Evolutionary conservation across 2,797 vertebrate genomes (phyloP), one percentile per base, ranked within the genome.

Genomic region (Acanthopagrus latus): DNA sequence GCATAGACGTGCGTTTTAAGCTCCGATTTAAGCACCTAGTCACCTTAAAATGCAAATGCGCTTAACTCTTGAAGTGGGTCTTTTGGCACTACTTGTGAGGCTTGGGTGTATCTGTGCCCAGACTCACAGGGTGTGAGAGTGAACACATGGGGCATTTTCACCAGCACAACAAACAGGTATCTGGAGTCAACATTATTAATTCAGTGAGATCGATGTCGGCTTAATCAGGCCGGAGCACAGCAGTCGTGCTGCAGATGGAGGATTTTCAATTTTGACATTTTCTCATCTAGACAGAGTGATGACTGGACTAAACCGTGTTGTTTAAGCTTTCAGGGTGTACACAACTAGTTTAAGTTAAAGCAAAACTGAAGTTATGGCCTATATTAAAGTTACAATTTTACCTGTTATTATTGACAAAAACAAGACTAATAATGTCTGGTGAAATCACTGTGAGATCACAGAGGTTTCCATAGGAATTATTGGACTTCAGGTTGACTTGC

Each of bases 101-200:
- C 18, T 69, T 0, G 5, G 16, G 4, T 38, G 48, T 62, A 44
- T 56, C 65, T 47, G 52, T 67, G 51, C 27, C 0, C n/a, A 11
- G 27, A 29, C 65, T 64, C 17, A 21, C 13, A 11, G 3, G 38
- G 12, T 9, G 38, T 16, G 11, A 33, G 1, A 47, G 14, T 3
- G 2, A 25, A 63, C 27, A 58, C 67, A 52, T 4, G 1, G 7
- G 43, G n/a, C 41, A 17, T 51, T 47, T 59, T 66, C 44, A 38
- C n/a, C 43, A 7, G 20, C n/a, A n/a, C 57, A 17, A 6, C 43
- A 27, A 20, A 25, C 38, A 55, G 48, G 58, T 68, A 62, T 33
- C 38, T 66, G 47, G 27, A 47, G 46, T 59, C 55, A 55, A 21
- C 13, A 46, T 65, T 41, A 66, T 66, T 66, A 54, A 60, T 66